Conservation (phyloP, 2,797 vertebrate genomes). For the Rhinella marina region DNA sequence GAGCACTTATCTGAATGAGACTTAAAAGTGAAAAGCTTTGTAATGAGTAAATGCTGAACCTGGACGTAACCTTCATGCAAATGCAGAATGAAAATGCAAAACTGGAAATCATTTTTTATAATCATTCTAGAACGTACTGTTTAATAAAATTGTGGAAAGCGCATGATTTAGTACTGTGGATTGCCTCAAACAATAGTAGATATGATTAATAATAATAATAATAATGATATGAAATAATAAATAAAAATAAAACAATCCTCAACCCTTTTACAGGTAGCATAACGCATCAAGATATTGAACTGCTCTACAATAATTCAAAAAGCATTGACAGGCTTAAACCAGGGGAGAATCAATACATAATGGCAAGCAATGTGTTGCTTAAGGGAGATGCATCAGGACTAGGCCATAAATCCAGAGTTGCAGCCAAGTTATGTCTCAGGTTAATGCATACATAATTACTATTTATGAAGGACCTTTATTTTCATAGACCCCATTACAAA, state of each 20-base stretch:
- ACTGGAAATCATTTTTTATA: conserved; percentile 11
- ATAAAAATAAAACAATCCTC: background rate
- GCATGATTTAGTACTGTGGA: background rate
- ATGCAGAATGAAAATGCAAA: conserved; percentile 6
- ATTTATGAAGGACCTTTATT: conserved; percentile 45
- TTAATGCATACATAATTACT: conserved; percentile 50
- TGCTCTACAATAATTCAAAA: conserved; percentile 36
- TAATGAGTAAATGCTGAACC: conserved; percentile 19
- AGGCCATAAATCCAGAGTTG: conserved; percentile 9
- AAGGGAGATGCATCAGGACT: conserved; percentile 40
- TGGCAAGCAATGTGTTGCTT: conserved; percentile 37
- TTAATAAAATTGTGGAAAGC: background rate
- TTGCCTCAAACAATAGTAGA: too few species aligned
- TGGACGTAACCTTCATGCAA: conserved; percentile 22
- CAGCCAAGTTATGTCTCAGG: conserved; percentile 32
- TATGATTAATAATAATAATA: too few species aligned
- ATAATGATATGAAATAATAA: background rate
- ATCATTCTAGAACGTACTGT: conserved; percentile 23
- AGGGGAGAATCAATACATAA: conserved; percentile 35
- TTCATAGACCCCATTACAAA: conserved; percentile 41
- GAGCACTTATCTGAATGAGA: conserved; percentile 10
- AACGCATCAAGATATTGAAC: conserved; percentile 24
- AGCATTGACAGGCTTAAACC: conserved; percentile 24
- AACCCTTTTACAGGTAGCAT: conserved; percentile 20
- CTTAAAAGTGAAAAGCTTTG: conserved; percentile 14